Evolutionary conservation across 2,113 vertebrate genomes (phyloP), one percentile per base, ranked within the genome.

Genomic region (Nerophis ophidion): DNA sequence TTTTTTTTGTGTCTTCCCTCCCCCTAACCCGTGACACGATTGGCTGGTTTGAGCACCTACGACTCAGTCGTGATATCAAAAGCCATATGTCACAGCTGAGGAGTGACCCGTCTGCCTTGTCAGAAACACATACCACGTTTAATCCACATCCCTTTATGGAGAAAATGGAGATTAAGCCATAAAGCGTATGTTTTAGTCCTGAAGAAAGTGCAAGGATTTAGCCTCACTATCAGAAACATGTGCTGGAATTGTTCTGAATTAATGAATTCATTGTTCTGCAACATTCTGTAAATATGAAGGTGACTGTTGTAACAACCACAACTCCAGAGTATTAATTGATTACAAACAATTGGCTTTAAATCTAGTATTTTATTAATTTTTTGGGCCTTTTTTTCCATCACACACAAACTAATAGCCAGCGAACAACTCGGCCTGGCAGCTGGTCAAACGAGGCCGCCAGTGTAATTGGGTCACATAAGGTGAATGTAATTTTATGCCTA

Each of bases 401-500:
- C 51, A 51, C 35, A 48, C 45, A 62, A 47, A n/a, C 56, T 33
- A 52, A 65, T 66, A 65, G 45, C 42, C 63, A 58, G 60, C 62
- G 38, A 79, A 72, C 65, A 74, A 71, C 59, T 54, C 70, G 69
- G 63, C 57, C 66, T 71, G 71, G 74, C 90, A 91, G 89, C 87
- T 91, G 90, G 84, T 87, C 64, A 83, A 68, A 88, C 64, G 84
- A 81, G 70, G 70, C 83, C 78, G 16, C 3, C 66, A 63, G 66
- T 72, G 71, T 81, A 89, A 90, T 87, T 87, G 86, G 87, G 88
- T 87, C 88, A 90, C 60, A 52, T 72, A 85, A 91, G 87, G 89
- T 90, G 86, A 86, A 87, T 82, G 79, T 71, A 79, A 90, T 90
- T 90, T 87, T 86, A 81, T 87, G 90, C 86, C 74, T 88, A 70